Percentiles rank a stretch among this genome's conserved stretches.
Evolutionary conservation across 2,113 vertebrate genomes (phyloP).

Genomic region (Diadophis punctatus): DNA sequence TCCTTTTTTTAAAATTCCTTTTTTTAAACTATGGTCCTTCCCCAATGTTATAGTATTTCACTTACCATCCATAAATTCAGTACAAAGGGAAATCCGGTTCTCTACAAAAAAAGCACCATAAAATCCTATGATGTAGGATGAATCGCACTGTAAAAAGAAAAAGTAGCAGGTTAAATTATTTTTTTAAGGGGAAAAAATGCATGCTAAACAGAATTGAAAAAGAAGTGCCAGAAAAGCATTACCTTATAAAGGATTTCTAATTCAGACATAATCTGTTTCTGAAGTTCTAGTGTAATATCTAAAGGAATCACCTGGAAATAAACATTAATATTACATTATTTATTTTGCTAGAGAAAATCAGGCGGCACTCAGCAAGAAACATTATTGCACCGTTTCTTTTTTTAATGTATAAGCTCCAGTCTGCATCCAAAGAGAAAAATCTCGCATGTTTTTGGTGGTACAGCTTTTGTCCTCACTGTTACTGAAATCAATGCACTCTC

Average conservation of each 20-base stretch:
- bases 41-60: conserved; percentile 42
- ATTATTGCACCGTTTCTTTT: neutral
- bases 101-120: conserved; percentile 99
- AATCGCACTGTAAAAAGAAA: conserved; percentile 87
- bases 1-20: neutral
- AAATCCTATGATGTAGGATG: conserved; percentile 98
- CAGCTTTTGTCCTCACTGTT: neutral
- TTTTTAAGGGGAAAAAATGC: neutral
- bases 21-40: conserved; percentile 8
- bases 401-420: neutral
- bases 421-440: no score
- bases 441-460: neutral
- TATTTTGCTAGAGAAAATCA: accelerated
- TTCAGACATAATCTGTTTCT: conserved; percentile 99
- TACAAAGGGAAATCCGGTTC: conserved; percentile 98
- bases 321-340: neutral
- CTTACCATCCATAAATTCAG: conserved; percentile 99
- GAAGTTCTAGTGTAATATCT: conserved; percentile 95
- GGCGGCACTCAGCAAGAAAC: neutral
- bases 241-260: conserved; percentile 99
- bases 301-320: conserved; percentile 87
- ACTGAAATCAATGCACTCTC: neutral
- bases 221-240: neutral
- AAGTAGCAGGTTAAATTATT: conserved; percentile 4
- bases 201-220: neutral